A percentile compares a stretch with the other conserved stretches of the same genome.
Evolutionary conservation across 2,113 vertebrate species (phyloP).

Genomic region (Muntiacus reevesi): DNA sequence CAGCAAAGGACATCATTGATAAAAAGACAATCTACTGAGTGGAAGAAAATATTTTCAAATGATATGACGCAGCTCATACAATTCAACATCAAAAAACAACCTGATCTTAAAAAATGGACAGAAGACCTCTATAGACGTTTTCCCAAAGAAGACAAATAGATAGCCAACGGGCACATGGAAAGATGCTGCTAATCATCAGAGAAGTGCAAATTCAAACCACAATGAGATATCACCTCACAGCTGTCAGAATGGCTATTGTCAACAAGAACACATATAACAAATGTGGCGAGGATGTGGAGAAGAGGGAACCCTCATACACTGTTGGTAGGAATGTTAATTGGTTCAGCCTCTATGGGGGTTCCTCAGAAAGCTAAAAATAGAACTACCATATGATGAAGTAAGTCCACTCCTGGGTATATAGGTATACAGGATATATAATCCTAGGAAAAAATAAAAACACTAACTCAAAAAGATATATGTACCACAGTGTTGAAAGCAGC

Average conservation of each 20-base stretch:
- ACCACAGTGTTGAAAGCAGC: not conserved
- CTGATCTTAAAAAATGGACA: not conserved
- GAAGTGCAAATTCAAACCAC: not conserved
- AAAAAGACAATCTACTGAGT: not conserved
- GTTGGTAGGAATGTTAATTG: not conserved
- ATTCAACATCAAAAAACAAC: not conserved
- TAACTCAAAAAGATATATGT: not conserved
- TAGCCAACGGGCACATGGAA: not conserved
- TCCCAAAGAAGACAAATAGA: not conserved
- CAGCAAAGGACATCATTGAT: not conserved
- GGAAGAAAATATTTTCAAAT: not conserved
- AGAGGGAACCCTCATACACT: not conserved
- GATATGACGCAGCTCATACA: not conserved
- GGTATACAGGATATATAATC: not conserved
- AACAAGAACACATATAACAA: not conserved
- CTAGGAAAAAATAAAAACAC: not conserved
- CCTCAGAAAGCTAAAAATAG: not conserved
- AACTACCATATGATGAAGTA: not conserved
- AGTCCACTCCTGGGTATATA: not conserved
- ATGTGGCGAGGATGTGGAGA: not conserved
- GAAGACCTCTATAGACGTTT: not conserved
- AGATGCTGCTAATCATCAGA: not conserved
- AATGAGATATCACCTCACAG: not conserved
- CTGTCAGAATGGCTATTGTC: not conserved
- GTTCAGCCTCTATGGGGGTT: not conserved